Conservation (phyloP, 2,888 invertebrate genomes). For the Dysmachus trigonus region DNA sequence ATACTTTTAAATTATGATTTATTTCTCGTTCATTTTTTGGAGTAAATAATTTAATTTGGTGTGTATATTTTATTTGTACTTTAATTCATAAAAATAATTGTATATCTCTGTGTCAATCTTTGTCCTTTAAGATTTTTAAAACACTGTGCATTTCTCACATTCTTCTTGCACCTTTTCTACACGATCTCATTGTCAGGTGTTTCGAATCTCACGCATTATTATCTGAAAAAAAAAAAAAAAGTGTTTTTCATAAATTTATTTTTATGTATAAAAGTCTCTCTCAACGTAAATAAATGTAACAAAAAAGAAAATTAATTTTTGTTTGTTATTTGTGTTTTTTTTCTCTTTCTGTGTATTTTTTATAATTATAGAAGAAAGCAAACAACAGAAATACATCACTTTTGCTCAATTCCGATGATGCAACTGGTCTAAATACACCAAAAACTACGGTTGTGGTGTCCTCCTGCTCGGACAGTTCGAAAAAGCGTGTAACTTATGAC, state of each 20-base stretch:
- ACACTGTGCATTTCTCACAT: not conserved
- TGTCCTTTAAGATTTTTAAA: not conserved
- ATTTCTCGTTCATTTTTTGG: not conserved
- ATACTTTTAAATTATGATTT: not conserved
- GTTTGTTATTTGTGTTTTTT: constrained; percentile 37
- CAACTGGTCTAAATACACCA: constrained; percentile 68
- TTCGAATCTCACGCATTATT: not conserved
- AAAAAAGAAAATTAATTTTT: not conserved
- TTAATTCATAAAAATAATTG: not conserved
- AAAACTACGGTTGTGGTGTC: constrained; percentile 52
- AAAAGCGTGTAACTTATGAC: constrained; percentile 50
- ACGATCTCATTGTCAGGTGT: not conserved
- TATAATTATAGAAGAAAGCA: constrained; percentile 50
- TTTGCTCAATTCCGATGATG: constrained; percentile 67
- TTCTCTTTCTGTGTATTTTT: constrained; percentile 39
- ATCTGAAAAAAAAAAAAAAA: not conserved
- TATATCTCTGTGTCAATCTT: not conserved
- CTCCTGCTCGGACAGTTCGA: constrained; percentile 51
- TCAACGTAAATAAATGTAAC: not conserved
- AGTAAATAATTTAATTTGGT: not conserved
- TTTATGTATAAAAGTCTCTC: not conserved
- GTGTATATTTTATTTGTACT: not conserved
- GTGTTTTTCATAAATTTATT: not conserved
- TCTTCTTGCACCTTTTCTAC: not conserved
- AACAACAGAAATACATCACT: constrained; percentile 59